Percentiles rank a stretch among this genome's conserved stretches.
Evolutionary conservation across 2,888 invertebrate genomes (phyloP).

Genomic region (Ennomos fuscantarius): DNA sequence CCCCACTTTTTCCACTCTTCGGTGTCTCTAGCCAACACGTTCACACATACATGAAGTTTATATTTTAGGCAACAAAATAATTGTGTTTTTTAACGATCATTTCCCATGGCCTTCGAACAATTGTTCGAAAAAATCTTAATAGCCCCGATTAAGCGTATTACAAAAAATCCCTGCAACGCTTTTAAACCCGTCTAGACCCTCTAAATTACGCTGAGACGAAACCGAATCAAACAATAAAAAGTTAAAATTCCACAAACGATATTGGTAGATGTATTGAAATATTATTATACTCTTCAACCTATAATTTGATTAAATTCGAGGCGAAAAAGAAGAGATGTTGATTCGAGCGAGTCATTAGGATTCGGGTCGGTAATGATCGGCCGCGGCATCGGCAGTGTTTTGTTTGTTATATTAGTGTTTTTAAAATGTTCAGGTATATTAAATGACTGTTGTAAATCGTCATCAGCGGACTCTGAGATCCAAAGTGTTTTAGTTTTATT

Average conservation of each 20-base stretch:
- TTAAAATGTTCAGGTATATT: slow-evolving; percentile 65
- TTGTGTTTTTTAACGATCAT: no score
- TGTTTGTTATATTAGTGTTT: slow-evolving; percentile 73
- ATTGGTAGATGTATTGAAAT: slow-evolving; percentile 81
- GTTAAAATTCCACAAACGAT: slow-evolving; percentile 80
- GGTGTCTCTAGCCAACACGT: no score
- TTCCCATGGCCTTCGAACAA: slow-evolving; percentile 21
- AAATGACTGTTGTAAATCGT: slow-evolving; percentile 55
- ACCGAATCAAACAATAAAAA: slow-evolving; percentile 80
- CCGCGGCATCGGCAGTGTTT: slow-evolving; percentile 65
- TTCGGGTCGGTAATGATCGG: slow-evolving; percentile 81
- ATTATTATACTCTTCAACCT: slow-evolving; percentile 82
- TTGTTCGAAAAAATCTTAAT: slow-evolving; percentile 34
- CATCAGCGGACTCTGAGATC: slow-evolving; percentile 37
- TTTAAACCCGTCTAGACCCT: slow-evolving; percentile 74
- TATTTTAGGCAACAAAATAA: no score
- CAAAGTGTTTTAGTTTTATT: slow-evolving; percentile 24
- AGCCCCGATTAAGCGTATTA: slow-evolving; percentile 32
- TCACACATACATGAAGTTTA: no score
- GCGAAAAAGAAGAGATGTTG: slow-evolving; percentile 76
- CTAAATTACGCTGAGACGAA: slow-evolving; percentile 73
- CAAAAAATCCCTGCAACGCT: slow-evolving; percentile 39
- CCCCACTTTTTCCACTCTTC: no score
- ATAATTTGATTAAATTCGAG: slow-evolving; percentile 83
- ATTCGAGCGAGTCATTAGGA: slow-evolving; percentile 81